Conservation (phyloP, 2,888 invertebrate genomes). For the Julus scanicus region DNA sequence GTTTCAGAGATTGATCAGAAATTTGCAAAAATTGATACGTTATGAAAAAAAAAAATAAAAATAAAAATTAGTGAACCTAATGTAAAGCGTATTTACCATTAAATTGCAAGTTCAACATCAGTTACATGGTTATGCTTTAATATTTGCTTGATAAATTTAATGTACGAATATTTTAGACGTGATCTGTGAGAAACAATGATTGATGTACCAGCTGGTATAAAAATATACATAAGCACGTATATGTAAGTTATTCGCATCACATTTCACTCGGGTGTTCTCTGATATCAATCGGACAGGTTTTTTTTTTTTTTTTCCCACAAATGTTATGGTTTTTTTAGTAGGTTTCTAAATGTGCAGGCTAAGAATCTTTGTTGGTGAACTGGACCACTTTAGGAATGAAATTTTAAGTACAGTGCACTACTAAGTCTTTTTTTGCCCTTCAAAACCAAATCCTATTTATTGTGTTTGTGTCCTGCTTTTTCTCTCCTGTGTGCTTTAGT, state of each 20-base stretch:
- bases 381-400: slow-evolving; percentile 1
- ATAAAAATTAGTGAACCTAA: too few species aligned
- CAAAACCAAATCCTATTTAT: slow-evolving; percentile 27
- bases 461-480: neutral
- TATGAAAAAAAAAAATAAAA: too few species aligned
- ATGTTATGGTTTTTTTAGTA: slow-evolving; percentile 10
- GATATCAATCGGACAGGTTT: slow-evolving; percentile 11
- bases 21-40: too few species aligned
- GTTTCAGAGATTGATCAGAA: too few species aligned
- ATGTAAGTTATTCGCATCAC: too few species aligned
- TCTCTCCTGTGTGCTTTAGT: neutral
- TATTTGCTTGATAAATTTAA: too few species aligned
- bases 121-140: too few species aligned
- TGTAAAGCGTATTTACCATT: too few species aligned
- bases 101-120: too few species aligned
- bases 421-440: slow-evolving; percentile 16
- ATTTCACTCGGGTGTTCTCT: neutral
- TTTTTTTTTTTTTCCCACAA: neutral
- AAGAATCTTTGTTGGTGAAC: neutral
- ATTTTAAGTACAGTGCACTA: neutral
- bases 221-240: too few species aligned
- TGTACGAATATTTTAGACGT: too few species aligned
- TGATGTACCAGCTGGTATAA: neutral
- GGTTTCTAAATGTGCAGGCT: slow-evolving; percentile 5
- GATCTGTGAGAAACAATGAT: neutral